These are phyloP conservation scores for Acanthisitta chloris DNA, from an alignment of 2,113 vertebrate species.

Conservation along the genomic window DNA sequence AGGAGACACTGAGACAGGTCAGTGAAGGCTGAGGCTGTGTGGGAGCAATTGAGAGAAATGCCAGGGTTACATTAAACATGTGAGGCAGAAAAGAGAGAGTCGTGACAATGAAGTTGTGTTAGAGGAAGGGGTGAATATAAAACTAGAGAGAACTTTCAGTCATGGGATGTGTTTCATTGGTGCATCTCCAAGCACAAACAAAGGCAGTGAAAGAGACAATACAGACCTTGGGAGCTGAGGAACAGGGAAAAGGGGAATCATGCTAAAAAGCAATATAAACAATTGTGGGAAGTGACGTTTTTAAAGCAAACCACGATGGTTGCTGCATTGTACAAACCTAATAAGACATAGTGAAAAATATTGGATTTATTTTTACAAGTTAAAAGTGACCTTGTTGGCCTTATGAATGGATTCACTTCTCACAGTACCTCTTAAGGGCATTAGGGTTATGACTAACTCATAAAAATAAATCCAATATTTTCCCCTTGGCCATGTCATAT, in stretches of 20 bases:
- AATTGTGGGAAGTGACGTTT: conserved; percentile 47
- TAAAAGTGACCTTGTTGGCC: conserved; percentile 77
- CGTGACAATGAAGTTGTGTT: background rate
- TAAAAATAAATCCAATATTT: conserved; percentile 85
- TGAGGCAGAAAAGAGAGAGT: background rate
- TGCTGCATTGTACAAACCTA: conserved; percentile 77
- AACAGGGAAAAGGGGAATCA: background rate
- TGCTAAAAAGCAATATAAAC: conserved; percentile 49
- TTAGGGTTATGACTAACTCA: conserved; percentile 81
- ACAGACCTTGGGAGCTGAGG: background rate
- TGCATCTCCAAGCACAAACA: background rate
- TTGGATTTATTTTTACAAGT: conserved; percentile 84
- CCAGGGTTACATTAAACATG: background rate
- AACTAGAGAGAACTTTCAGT: background rate
- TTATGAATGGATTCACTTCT: conserved; percentile 77
- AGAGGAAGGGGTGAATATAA: background rate
- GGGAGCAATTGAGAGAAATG: background rate
- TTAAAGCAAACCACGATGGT: conserved; percentile 52
- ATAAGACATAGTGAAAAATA: conserved; percentile 81
- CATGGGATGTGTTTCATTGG: fast-evolving
- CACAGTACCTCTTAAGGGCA: conserved; percentile 75
- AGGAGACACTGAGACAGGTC: background rate
- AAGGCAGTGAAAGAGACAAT: background rate
- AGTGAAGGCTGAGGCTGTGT: background rate
- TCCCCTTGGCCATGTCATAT: conserved; percentile 78